Evolutionary conservation across 2,888 invertebrate genomes (phyloP).

Genomic region (Dynastes grantii): DNA sequence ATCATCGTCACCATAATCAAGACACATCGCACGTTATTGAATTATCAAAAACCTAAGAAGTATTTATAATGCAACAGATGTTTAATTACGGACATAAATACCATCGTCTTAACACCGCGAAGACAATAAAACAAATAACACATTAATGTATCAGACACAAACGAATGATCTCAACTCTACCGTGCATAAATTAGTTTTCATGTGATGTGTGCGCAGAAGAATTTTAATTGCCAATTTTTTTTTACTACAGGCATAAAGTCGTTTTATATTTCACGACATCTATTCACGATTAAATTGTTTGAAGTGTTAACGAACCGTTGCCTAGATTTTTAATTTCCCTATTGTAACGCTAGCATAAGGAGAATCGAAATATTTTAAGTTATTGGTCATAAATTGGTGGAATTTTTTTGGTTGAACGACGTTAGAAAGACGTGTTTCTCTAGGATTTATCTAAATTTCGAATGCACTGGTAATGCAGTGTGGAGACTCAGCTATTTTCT

Average conservation of each 20-base stretch:
- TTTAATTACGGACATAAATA: conserved; percentile 42
- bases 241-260: conserved; percentile 22
- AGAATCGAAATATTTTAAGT: not conserved
- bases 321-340: not conserved
- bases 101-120: conserved; percentile 26
- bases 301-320: conserved; percentile 36
- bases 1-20: not conserved
- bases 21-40: conserved; percentile 22
- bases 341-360: not conserved
- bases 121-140: conserved; percentile 42
- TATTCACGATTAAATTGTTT: conserved; percentile 19
- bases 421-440: too few species aligned
- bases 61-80: conserved; percentile 43
- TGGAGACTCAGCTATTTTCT: too few species aligned
- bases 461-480: too few species aligned
- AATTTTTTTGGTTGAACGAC: too few species aligned
- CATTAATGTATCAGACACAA: conserved; percentile 39
- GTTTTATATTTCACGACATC: conserved; percentile 11
- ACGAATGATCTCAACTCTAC: conserved; percentile 43
- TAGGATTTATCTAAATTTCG: too few species aligned
- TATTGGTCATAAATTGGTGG: not conserved
- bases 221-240: conserved; percentile 44
- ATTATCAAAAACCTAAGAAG: conserved; percentile 31
- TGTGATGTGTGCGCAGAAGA: conserved; percentile 36
- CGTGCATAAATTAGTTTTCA: conserved; percentile 36